Evolutionary conservation across 2,888 invertebrate genomes (phyloP).

Genomic region (Nycteola revayana): DNA sequence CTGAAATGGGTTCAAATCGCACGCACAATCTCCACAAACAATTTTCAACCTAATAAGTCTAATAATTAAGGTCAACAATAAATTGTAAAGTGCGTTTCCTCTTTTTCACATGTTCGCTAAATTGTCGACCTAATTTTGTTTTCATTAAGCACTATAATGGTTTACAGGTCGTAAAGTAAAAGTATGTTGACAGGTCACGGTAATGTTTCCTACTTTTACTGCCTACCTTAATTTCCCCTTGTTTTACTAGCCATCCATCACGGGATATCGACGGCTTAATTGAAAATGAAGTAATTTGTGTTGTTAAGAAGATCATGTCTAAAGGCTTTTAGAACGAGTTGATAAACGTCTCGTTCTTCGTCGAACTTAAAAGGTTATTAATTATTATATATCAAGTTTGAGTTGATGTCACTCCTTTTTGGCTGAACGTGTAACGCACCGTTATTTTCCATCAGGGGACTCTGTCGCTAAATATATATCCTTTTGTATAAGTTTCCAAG

Average conservation of each 20-base stretch:
- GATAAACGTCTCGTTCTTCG: no score
- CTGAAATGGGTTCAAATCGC: conserved; percentile 23
- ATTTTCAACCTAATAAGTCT: conserved; percentile 4
- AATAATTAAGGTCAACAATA: conserved; percentile 4
- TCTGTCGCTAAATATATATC: no score
- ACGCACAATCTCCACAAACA: conserved; percentile 8
- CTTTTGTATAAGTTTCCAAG: no score
- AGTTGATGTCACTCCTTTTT: no score
- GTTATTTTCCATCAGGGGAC: no score
- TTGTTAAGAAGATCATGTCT: conserved; percentile 23
- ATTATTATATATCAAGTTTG: no score
- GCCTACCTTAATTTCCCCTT: conserved; percentile 35
- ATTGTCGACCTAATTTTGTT: conserved; percentile 18
- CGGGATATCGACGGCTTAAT: conserved; percentile 33
- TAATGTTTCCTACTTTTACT: conserved; percentile 21
- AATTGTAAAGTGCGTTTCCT: no score
- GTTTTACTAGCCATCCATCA: conserved; percentile 32
- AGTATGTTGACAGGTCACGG: conserved; percentile 44
- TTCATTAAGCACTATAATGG: conserved; percentile 8
- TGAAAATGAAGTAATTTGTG: conserved; percentile 38
- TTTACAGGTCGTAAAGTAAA: conserved; percentile 12
- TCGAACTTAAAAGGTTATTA: no score
- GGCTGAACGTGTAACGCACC: no score
- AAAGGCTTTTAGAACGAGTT: conserved; percentile 29
- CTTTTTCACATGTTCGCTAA: not conserved